These are phyloP conservation scores for Takifugu bimaculatus DNA, from an alignment of 2,113 vertebrate species.

Conservation along the genomic window DNA sequence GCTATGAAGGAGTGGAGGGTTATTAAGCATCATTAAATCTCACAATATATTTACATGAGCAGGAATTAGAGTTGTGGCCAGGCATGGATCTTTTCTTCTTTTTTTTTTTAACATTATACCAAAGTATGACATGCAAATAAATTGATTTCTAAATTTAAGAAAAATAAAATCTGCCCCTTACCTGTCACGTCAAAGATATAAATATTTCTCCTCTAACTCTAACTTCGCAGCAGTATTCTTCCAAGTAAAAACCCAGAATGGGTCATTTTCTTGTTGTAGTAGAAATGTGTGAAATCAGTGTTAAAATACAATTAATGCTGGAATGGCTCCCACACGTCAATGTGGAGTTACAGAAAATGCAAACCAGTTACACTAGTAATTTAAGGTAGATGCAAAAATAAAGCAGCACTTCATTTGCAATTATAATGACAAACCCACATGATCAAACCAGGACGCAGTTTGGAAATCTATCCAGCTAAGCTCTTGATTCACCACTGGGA, in stretches of 20 bases:
- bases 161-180: background rate
- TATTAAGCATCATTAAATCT: slow-evolving; percentile 47
- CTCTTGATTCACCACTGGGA: background rate
- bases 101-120: slow-evolving; percentile 1
- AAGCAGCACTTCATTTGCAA: slow-evolving; percentile 29
- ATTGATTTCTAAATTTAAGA: slow-evolving; percentile 5
- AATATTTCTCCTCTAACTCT: background rate
- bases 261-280: too few species aligned
- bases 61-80: background rate
- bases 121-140: slow-evolving; percentile 6
- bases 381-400: slow-evolving; percentile 30
- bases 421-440: slow-evolving; percentile 5
- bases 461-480: background rate
- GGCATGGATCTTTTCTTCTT: background rate
- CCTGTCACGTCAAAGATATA: background rate
- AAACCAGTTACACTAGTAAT: slow-evolving; percentile 28
- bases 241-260: background rate
- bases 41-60: slow-evolving; percentile 35
- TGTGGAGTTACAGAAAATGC: slow-evolving; percentile 1
- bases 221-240: background rate
- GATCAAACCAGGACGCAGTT: background rate
- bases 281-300: background rate
- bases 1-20: slow-evolving; percentile 58
- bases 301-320: background rate
- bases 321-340: background rate